Conservation (phyloP, 2,797 vertebrate genomes). For the Tachyglossus aculeatus region DNA sequence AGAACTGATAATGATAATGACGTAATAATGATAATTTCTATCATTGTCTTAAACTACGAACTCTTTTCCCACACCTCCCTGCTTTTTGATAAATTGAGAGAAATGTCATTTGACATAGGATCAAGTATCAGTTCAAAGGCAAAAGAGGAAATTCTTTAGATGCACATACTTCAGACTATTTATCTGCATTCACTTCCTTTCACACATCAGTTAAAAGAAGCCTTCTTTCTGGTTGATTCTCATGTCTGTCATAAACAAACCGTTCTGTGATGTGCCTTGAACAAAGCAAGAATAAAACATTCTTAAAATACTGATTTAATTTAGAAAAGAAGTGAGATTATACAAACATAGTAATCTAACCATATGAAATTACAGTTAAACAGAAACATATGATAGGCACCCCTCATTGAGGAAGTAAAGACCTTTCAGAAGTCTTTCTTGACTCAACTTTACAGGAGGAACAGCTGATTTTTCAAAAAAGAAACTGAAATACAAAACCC, state of each 20-base stretch:
- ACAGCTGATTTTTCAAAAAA: background rate
- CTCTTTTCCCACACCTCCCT: no score
- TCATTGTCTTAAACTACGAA: constrained; percentile 30
- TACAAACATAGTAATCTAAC: background rate
- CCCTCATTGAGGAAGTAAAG: background rate
- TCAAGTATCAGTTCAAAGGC: background rate
- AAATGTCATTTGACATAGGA: no score
- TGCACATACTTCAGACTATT: background rate
- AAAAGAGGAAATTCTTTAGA: background rate
- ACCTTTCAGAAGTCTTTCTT: constrained; percentile 3
- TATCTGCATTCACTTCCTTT: background rate
- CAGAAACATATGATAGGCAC: background rate
- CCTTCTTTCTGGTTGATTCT: background rate
- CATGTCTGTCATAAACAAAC: background rate
- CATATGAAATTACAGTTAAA: background rate
- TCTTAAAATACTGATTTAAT: background rate
- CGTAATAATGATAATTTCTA: constrained; percentile 1
- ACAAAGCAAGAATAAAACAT: accelerated
- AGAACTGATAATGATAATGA: no score
- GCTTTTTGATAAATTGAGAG: no score
- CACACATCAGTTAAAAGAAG: background rate
- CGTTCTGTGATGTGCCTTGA: accelerated
- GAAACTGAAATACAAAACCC: constrained; percentile 19
- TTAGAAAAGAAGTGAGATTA: background rate
- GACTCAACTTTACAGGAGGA: background rate